These are phyloP conservation scores for Ectropis crepuscularia DNA, from an alignment of 2,888 invertebrate species.

Conservation along the genomic window DNA sequence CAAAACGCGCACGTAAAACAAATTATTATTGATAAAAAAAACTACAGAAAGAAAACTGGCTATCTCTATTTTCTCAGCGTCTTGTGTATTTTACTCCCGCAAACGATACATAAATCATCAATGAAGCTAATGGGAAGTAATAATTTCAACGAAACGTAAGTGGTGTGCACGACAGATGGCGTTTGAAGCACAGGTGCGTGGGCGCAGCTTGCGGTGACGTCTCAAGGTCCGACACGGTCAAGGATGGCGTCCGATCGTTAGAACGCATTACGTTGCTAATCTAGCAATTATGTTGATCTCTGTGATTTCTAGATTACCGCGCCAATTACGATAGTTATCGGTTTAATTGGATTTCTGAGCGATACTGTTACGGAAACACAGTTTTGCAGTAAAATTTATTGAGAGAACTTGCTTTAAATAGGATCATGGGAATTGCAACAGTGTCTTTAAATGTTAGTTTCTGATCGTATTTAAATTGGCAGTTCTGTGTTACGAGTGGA, in stretches of 20 bases:
- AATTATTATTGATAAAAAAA: too few relatives aligned
- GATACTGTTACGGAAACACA: slow-evolving; percentile 5
- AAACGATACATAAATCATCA: too few relatives aligned
- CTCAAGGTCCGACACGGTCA: slow-evolving; percentile 60
- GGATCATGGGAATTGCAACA: background rate
- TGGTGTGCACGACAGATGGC: slow-evolving; percentile 31
- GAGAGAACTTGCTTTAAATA: background rate
- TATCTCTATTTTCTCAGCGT: too few relatives aligned
- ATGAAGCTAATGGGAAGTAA: too few relatives aligned
- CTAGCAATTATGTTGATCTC: slow-evolving; percentile 35
- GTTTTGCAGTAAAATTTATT: background rate
- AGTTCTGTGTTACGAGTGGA: too few relatives aligned
- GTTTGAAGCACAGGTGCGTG: slow-evolving; percentile 48
- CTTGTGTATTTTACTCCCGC: too few relatives aligned
- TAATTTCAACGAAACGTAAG: background rate
- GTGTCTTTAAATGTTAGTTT: too few relatives aligned
- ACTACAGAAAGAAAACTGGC: too few relatives aligned
- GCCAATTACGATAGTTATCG: slow-evolving; percentile 32
- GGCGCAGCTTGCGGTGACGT: slow-evolving; percentile 45
- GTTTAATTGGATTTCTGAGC: slow-evolving; percentile 20
- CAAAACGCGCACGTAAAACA: too few relatives aligned
- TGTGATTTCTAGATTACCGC: slow-evolving; percentile 36
- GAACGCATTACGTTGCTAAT: slow-evolving; percentile 20
- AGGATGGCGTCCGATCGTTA: slow-evolving; percentile 47
- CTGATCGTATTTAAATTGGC: too few relatives aligned